A percentile compares a stretch with the other conserved stretches of the same genome.
These are phyloP conservation scores for Carcina quercana DNA, from an alignment of 2,888 invertebrate species.

Conservation along the genomic window DNA sequence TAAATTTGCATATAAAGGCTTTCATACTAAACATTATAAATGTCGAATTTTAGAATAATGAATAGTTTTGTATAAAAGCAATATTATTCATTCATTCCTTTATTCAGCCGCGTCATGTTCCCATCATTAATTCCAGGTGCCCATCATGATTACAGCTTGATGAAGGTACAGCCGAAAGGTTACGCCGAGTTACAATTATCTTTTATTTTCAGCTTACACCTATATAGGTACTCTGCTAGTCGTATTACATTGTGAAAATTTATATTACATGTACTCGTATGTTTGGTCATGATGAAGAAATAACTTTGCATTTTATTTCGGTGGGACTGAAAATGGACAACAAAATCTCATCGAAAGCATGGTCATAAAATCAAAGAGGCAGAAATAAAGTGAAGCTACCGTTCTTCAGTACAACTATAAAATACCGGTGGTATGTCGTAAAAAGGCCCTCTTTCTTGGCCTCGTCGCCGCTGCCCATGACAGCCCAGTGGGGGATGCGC, in stretches of 20 bases:
- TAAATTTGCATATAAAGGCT: too few species aligned
- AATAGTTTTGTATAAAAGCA: not conserved
- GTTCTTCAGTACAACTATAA: conserved; percentile 24
- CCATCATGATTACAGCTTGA: conserved; percentile 1
- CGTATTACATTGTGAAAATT: too few species aligned
- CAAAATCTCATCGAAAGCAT: conserved; percentile 7
- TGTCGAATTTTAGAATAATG: not conserved
- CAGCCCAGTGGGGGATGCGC: conserved; percentile 23
- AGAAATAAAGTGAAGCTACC: conserved; percentile 38
- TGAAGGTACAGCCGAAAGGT: conserved; percentile 1
- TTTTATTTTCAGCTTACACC: too few species aligned
- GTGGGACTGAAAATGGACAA: not conserved
- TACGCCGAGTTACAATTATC: too few species aligned
- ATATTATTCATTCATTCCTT: not conserved
- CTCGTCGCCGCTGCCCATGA: conserved; percentile 20
- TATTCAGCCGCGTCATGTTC: conserved; percentile 1
- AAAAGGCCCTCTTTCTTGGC: conserved; percentile 26
- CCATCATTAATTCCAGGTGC: conserved; percentile 2
- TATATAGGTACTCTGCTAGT: too few species aligned
- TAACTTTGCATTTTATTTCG: conserved; percentile 1
- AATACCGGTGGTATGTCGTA: conserved; percentile 30
- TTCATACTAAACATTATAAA: too few species aligned
- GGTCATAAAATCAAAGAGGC: conserved; percentile 16
- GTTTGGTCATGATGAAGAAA: too few species aligned
- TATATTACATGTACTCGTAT: too few species aligned